Evolutionary conservation across 1,140 invertebrate species (phyloP), one percentile per base, ranked within the genome.

Genomic region (Aphelinus certus): DNA sequence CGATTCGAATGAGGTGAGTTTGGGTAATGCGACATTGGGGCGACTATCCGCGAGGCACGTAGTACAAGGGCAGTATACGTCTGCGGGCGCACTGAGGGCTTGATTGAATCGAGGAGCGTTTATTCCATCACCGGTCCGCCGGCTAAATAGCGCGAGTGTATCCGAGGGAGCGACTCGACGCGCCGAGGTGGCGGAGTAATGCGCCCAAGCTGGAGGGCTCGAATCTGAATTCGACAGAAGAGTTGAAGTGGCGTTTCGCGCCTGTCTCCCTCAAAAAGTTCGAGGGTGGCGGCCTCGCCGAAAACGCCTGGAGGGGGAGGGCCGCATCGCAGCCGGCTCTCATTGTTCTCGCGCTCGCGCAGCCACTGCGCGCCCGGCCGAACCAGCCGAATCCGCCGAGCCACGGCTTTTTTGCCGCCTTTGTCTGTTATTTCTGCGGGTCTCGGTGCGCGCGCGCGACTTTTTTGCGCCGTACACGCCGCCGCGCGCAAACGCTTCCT

Each of bases 381-480:
- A 26, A 26, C 26, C 63, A 69, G 68, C 76, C 75, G 77, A 76
- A 67, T 74, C 58, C 77, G 60, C 45, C 68, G 26, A 43, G 26
- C 26, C 26, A 26, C 26, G 26, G 26, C 26, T 26, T 26, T 26
- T 26, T 26, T 26, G 26, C 26, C 26, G 26, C 26, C 75, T 64
- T 61, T 62, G 60, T 71, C 60, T 62, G 49, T 49, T 58, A 47
- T 60, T 47, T 57, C 55, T 55, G n/a, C 26, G n/a, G 53, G 43
- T 55, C 65, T 42, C 45, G 10, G 7, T 26, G 42, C 61, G 3
- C 45, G 4, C 43, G 10, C 58, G 2, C 49, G 9, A 10, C 10
- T 10, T 2, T 65, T 49, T 65, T 65, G 7, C 9, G 2, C 49
- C 63, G 6, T 26, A 26, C 47, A 3, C 56, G 56, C 10, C 10